phyloP scores from a whole-genome alignment of 2,113 vertebrate species.

The Limanda limanda region DNA sequence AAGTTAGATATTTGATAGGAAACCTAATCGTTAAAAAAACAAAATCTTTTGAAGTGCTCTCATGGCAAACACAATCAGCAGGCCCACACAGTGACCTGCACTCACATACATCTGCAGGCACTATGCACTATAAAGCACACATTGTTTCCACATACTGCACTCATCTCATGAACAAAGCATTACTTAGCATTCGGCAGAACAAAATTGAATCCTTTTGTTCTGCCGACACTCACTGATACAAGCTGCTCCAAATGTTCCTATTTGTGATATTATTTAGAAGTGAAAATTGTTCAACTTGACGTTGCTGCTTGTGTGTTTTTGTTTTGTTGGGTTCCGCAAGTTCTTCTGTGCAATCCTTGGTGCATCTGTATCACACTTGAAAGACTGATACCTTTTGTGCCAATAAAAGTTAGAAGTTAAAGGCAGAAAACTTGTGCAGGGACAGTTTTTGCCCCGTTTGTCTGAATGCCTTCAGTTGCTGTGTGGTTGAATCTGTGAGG shows the following conservation, averaged over 20 bases:
- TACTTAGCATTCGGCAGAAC: too few species aligned
- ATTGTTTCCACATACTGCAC: conserved; percentile 48
- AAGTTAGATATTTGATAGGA: conserved; percentile 67
- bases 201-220: conserved; percentile 42
- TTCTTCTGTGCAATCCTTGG: conserved; percentile 3
- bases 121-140: conserved; percentile 61
- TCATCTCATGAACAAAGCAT: conserved; percentile 52
- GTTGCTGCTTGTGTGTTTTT: conserved; percentile 36
- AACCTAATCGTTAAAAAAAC: conserved; percentile 26
- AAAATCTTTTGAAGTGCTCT: conserved; percentile 44
- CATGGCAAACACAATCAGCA: conserved; percentile 48
- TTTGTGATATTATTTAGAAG: conserved; percentile 41
- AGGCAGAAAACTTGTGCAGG: background rate
- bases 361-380: conserved; percentile 23
- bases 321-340: conserved; percentile 4
- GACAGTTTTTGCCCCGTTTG: conserved; percentile 7
- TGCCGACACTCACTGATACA: conserved; percentile 32
- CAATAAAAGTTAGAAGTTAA: conserved; percentile 22
- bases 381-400: conserved; percentile 63
- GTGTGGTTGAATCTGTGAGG: conserved; percentile 37
- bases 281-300: conserved; percentile 35
- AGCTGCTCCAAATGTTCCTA: conserved; percentile 19
- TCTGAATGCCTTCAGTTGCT: conserved; percentile 31
- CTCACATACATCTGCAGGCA: conserved; percentile 61
- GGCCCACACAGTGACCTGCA: conserved; percentile 37